Base-by-base conservation (phyloP, 2,797 vertebrate genomes). In the Ctenopoma multispine region DNA sequence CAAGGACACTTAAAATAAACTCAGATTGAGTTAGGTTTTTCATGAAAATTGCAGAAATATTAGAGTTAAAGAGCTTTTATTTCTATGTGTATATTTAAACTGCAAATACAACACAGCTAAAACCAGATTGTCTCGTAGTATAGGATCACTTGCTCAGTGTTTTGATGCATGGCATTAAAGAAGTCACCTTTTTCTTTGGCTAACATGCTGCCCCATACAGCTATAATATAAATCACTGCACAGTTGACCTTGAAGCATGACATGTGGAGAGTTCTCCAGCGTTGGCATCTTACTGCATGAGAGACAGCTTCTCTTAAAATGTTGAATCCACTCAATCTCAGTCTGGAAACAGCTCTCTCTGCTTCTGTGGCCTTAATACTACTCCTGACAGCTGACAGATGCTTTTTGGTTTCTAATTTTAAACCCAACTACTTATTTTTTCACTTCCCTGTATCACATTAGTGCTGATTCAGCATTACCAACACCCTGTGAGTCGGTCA, bases 351-450 rank as follows among this genome's bases (percentile, higher is more conserved):
- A 15, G 44, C 1, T 68, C 36, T 49, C 3, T 56, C 49, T 27
- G 6, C 29, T 7, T 55, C 14, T n/a, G 10, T 38, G 63, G 27
- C 48, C 21, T 66, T 14, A 43, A 2, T 12, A 20, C 15, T 5
- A 41, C 38, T 14, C 41, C 61, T 53, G 51, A 31, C 53, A 60
- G 70, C 40, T 69, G 59, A 50, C 54, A 60, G 20, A 56, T 71
- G 43, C 36, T 55, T 8, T 27, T 40, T 14, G 10, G 7, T 36
- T 43, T 51, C 40, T 69, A 24, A 57, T 65, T 69, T 51, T 61
- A 56, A 61, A 23, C 54, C 27, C 48, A 21, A 36, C 3, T 2
- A 44, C 24, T 44, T 49, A 0, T 40, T 41, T 46, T 50, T 61
- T 58, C 15, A 61, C 15, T 18, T 65, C 14, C 17, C 2, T 2